phyloP scores from a whole-genome alignment of 1,140 invertebrate genomes.

The Panulirus ornatus region DNA sequence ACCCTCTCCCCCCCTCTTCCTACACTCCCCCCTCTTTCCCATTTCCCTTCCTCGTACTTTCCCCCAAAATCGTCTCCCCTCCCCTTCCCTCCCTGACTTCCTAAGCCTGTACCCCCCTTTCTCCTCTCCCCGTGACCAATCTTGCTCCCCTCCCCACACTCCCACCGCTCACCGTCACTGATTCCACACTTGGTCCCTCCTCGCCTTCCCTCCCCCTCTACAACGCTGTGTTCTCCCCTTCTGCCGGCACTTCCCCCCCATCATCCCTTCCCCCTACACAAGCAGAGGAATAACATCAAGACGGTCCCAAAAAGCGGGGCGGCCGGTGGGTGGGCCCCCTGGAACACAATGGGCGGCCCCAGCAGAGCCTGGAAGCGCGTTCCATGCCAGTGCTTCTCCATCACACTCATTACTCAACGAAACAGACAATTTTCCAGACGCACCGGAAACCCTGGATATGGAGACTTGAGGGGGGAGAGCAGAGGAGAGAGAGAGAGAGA shows the following conservation, averaged over 20 bases:
- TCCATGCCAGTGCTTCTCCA: too few relatives aligned
- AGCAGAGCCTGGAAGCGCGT: too few relatives aligned
- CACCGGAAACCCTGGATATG: slow-evolving; percentile 52
- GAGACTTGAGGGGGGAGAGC: slow-evolving; percentile 40
- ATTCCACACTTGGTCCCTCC: neutral
- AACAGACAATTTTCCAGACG: slow-evolving; percentile 59
- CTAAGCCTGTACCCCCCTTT: slow-evolving; percentile 7
- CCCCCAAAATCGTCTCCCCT: neutral
- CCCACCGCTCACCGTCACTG: neutral
- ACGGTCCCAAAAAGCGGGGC: neutral
- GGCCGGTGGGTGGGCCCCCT: too few relatives aligned
- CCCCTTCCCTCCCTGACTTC: neutral
- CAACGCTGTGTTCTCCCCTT: neutral
- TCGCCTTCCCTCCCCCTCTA: neutral
- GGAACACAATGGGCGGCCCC: too few relatives aligned
- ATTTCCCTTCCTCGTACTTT: neutral
- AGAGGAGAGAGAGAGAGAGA: neutral
- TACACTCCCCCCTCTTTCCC: neutral
- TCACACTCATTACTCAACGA: slow-evolving; percentile 49
- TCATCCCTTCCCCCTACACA: too few relatives aligned
- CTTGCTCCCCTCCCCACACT: neutral
- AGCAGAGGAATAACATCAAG: neutral
- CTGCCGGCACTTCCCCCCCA: neutral
- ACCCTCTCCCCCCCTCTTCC: neutral
- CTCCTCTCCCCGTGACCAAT: neutral